phyloP scores from a whole-genome alignment of 2,797 vertebrate species.

The Crenichthys baileyi region DNA sequence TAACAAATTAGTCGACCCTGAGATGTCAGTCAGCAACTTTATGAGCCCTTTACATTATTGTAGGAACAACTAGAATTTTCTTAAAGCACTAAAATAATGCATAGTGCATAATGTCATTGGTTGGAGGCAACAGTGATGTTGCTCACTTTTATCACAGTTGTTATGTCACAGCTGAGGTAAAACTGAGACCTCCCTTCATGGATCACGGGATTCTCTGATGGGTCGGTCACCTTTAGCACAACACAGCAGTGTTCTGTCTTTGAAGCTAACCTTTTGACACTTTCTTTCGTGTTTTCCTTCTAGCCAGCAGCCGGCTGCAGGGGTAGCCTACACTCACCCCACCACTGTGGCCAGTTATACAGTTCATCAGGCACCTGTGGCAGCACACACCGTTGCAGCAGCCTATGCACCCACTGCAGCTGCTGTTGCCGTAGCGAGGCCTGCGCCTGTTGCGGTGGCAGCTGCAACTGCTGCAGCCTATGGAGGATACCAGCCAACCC shows the following conservation, averaged over 20 bases:
- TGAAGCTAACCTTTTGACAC: background rate
- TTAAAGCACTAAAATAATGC: background rate
- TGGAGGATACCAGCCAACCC: slow-evolving; percentile 92
- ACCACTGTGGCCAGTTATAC: slow-evolving; percentile 99
- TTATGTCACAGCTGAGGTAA: too few species aligned
- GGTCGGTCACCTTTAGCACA: too few species aligned
- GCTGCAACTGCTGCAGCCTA: slow-evolving; percentile 94
- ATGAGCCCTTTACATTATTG: background rate
- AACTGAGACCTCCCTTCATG: too few species aligned
- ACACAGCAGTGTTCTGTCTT: background rate
- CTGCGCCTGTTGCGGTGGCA: slow-evolving; percentile 91
- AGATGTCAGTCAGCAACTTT: background rate
- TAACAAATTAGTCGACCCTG: background rate
- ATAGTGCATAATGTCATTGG: too few species aligned
- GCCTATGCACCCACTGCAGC: slow-evolving; percentile 94
- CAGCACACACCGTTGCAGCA: slow-evolving; percentile 94
- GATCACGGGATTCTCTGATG: too few species aligned
- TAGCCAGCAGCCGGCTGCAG: slow-evolving; percentile 95
- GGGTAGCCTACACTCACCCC: slow-evolving; percentile 97
- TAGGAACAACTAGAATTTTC: too few species aligned
- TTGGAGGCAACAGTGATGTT: too few species aligned
- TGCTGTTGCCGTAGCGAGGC: slow-evolving; percentile 92
- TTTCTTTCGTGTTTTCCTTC: slow-evolving; percentile 34
- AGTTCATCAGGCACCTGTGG: slow-evolving; percentile 96
- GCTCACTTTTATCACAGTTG: too few species aligned